phyloP scores from a whole-genome alignment of 2,113 vertebrate species.

The Dicerorhinus sumatrensis region DNA sequence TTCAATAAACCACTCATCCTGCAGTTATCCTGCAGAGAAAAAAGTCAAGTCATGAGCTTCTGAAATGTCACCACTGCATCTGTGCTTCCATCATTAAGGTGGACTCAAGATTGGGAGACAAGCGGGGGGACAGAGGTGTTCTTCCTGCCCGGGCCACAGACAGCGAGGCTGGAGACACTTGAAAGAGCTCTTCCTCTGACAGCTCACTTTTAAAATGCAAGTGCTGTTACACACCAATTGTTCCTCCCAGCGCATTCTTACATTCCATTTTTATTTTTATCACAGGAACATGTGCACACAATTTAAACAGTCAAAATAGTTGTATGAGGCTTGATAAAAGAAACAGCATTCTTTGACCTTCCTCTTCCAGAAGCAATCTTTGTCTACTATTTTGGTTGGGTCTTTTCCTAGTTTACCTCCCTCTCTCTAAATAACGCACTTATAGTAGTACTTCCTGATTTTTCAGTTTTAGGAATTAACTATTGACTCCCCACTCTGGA shows the following conservation, averaged over 20 bases:
- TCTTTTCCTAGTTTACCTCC: neutral
- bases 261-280: conserved; percentile 24
- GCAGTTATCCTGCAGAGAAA: conserved; percentile 18
- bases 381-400: neutral
- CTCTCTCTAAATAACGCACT: neutral
- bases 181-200: neutral
- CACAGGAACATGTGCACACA: neutral
- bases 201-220: neutral
- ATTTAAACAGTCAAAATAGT: conserved; percentile 1
- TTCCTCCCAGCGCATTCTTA: neutral
- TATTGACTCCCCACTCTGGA: neutral
- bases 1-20: conserved; percentile 39
- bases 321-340: neutral
- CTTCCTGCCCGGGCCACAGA: neutral
- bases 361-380: neutral
- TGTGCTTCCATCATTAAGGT: neutral
- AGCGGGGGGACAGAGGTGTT: neutral
- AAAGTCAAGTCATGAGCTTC: neutral
- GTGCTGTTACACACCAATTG: neutral
- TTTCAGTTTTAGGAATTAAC: neutral
- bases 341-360: neutral
- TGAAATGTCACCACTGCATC: conserved; percentile 17
- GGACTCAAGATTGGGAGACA: neutral
- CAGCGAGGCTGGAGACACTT: neutral
- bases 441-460: neutral